Evolutionary conservation across 2,797 vertebrate genomes (phyloP).

Genomic region (Poecilia wingei): DNA sequence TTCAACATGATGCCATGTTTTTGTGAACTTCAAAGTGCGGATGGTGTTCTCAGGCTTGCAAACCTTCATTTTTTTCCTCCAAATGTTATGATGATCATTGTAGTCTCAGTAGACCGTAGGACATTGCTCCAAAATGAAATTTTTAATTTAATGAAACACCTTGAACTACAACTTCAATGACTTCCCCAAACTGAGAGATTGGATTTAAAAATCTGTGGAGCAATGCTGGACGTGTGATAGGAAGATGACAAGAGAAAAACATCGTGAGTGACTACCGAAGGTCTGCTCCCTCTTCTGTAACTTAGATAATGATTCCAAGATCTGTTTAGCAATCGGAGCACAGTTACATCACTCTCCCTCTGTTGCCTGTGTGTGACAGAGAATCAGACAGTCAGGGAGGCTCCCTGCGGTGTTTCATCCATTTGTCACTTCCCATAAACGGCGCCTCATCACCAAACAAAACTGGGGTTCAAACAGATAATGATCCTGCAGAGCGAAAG

Average conservation of each 20-base stretch:
- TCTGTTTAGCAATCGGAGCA: not conserved
- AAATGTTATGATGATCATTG: not conserved
- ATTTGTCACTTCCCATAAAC: conserved; percentile 33
- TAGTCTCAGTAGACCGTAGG: not conserved
- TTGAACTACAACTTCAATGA: not conserved
- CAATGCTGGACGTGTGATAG: not conserved
- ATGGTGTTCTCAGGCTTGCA: not conserved
- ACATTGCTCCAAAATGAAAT: not conserved
- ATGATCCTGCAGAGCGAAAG: not conserved
- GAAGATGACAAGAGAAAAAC: conserved; percentile 2
- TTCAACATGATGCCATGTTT: not conserved
- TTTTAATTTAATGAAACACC: not conserved
- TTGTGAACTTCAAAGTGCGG: not conserved
- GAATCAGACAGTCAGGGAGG: conserved; percentile 10
- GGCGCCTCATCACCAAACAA: conserved; percentile 18
- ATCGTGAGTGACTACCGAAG: not conserved
- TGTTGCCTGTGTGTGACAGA: conserved; percentile 26
- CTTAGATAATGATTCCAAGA: conserved; percentile 20
- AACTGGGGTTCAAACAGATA: not conserved
- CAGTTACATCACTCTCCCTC: conserved; percentile 53
- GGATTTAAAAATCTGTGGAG: not conserved
- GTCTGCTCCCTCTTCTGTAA: not conserved
- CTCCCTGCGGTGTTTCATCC: conserved; percentile 24
- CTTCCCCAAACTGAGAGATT: not conserved
- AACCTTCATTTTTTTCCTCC: not conserved